These are phyloP conservation scores for Gambusia affinis DNA, from an alignment of 2,113 vertebrate species.

Conservation along the genomic window DNA sequence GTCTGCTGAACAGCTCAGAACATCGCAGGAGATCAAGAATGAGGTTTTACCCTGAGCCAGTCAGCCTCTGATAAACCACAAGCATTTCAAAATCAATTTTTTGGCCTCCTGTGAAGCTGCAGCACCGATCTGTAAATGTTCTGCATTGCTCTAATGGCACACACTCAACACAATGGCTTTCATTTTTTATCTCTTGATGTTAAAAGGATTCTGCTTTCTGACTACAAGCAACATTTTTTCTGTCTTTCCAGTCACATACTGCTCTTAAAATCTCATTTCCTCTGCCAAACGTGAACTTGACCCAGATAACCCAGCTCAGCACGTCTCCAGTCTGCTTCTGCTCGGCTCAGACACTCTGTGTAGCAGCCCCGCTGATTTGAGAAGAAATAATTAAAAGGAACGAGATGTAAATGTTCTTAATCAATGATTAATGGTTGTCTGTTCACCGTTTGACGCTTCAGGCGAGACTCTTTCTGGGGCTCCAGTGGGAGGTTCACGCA, in stretches of 20 bases:
- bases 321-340: slow-evolving; percentile 25
- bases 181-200: not conserved
- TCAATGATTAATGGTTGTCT: slow-evolving; percentile 68
- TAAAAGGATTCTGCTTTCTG: not conserved
- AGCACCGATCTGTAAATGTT: slow-evolving; percentile 5
- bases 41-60: slow-evolving; percentile 12
- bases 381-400: slow-evolving; percentile 62
- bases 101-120: slow-evolving; percentile 1
- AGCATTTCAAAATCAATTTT: slow-evolving; percentile 17
- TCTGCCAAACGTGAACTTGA: slow-evolving; percentile 30
- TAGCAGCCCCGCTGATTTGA: slow-evolving; percentile 52
- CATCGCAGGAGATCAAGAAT: slow-evolving; percentile 27
- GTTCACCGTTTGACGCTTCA: slow-evolving; percentile 44
- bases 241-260: slow-evolving; percentile 6
- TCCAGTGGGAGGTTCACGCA: slow-evolving; percentile 64
- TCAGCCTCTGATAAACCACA: slow-evolving; percentile 21
- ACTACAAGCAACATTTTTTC: not conserved
- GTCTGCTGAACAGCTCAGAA: slow-evolving; percentile 26
- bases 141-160: slow-evolving; percentile 10
- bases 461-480: slow-evolving; percentile 44
- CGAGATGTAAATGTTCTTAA: slow-evolving; percentile 64
- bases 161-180: slow-evolving; percentile 1
- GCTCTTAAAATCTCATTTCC: not conserved
- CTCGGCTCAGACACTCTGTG: slow-evolving; percentile 28
- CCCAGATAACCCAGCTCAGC: slow-evolving; percentile 29